Base-by-base conservation (phyloP, 2,888 invertebrate genomes). In the Chrysolina americana region DNA sequence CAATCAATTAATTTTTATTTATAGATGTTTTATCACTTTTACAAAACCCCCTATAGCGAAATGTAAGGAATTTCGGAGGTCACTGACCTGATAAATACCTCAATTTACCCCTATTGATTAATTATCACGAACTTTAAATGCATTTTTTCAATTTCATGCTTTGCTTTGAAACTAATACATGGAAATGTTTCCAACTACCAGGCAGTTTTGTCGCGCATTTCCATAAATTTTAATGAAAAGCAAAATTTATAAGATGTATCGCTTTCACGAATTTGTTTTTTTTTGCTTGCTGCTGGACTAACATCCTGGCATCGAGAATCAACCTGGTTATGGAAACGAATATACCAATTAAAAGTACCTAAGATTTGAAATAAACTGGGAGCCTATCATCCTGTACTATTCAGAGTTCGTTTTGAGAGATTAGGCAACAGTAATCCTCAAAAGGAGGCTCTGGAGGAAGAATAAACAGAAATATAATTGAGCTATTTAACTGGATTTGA, bases 281-380 rank as follows among this genome's bases (percentile, higher is more conserved):
- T n/a, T n/a, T n/a, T n/a, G n/a, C 13, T 44, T 44, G 44, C 44
- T 13, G 13, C 44, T 44, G 44, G 13, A 44, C 44, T 44, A 44
- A 44, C 44, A 13, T 11, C 9, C 44, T 13, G 2, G 44, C 2
- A 44, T 44, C 44, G 44, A 44, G 44, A 9, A 44, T 44, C 44
- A 44, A 5, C 28, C 28, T 28, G 2, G 2, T 9, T 9, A 44
- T 44, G 44, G 50, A 23, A 56, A 21, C 15, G 28, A 56, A 13
- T 56, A 21, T 4, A 28, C 56, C 56, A 59, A 59, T 59, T 21
- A 15, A 59, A 59, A 59, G 13, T 28, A 50, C 17, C 17, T 50
- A 28, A 23, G 15, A 56, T 23, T 56, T 15, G 15, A 15, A 15
- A 59, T 13, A 59, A 28, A 59, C 21, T 21, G 9, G 50, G 1